Evolutionary conservation across 2,113 vertebrate species (phyloP).

Genomic region (Helogale parvula): DNA sequence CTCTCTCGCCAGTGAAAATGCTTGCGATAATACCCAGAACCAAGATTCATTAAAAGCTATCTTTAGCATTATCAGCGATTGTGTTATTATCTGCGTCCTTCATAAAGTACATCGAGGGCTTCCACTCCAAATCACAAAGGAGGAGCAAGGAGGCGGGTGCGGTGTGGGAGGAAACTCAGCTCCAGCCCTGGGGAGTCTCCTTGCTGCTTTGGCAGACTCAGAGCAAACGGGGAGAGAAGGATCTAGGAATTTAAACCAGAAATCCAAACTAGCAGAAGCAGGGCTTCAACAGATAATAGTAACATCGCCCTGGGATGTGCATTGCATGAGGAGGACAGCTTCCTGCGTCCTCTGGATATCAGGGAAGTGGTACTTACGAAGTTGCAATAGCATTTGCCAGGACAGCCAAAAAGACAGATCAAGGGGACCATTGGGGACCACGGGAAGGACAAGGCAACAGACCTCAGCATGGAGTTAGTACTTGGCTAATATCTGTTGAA

Average conservation of each 20-base stretch:
- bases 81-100: conserved; percentile 71
- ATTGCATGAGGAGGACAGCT: not conserved
- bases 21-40: conserved; percentile 65
- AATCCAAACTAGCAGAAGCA: not conserved
- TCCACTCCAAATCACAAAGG: conserved; percentile 14
- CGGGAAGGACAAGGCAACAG: not conserved
- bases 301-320: not conserved
- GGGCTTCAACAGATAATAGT: not conserved
- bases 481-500: not conserved
- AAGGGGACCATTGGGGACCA: rapidly evolving
- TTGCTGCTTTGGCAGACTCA: not conserved
- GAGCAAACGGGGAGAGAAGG: not conserved
- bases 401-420: not conserved
- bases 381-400: not conserved
- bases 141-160: not conserved
- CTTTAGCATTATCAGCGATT: conserved; percentile 74
- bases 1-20: conserved; percentile 54
- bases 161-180: not conserved
- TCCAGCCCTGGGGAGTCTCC: not conserved
- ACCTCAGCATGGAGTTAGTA: no score
- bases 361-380: not conserved
- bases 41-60: conserved; percentile 76
- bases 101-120: not conserved
- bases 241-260: not conserved
- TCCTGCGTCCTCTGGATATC: not conserved